Conservation (phyloP, 2,888 invertebrate genomes). For the Drosophila phalerata region DNA sequence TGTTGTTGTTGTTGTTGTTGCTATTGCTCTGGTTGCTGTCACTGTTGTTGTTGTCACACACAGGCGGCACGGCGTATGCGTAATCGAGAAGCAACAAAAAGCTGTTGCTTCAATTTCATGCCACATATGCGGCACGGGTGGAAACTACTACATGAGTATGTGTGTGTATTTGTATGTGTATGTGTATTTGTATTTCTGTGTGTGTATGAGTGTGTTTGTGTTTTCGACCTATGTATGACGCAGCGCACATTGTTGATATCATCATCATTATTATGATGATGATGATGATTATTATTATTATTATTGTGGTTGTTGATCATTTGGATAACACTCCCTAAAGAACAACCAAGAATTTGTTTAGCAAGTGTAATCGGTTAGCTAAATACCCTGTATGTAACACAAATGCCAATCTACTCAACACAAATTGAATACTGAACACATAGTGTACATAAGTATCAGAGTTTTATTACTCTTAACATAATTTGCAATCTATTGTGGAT, state of each 20-base stretch:
- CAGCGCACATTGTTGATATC: constrained; percentile 37
- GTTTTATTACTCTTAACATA: not conserved
- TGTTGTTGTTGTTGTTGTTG: constrained; percentile 5
- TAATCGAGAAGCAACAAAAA: constrained; percentile 52
- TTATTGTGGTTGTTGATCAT: constrained; percentile 21
- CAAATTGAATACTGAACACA: no score
- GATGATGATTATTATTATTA: constrained; percentile 6
- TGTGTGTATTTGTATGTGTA: not conserved
- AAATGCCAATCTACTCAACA: not conserved
- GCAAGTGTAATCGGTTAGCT: not conserved
- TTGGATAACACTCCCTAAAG: constrained; percentile 8
- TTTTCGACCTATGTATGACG: constrained; percentile 47
- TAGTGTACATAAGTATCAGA: no score
- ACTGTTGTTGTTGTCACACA: constrained; percentile 1
- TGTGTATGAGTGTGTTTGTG: not conserved
- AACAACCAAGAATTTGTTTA: not conserved
- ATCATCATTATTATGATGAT: constrained; percentile 29
- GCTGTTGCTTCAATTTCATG: constrained; percentile 52
- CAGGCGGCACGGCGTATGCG: constrained; percentile 45
- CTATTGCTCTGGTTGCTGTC: constrained; percentile 1
- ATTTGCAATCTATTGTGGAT: not conserved
- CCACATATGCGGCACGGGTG: constrained; percentile 12
- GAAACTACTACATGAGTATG: not conserved
- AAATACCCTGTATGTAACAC: not conserved
- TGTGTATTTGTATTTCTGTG: not conserved